Base-by-base conservation (phyloP, 2,113 vertebrate genomes). In the Cebus imitator region DNA sequence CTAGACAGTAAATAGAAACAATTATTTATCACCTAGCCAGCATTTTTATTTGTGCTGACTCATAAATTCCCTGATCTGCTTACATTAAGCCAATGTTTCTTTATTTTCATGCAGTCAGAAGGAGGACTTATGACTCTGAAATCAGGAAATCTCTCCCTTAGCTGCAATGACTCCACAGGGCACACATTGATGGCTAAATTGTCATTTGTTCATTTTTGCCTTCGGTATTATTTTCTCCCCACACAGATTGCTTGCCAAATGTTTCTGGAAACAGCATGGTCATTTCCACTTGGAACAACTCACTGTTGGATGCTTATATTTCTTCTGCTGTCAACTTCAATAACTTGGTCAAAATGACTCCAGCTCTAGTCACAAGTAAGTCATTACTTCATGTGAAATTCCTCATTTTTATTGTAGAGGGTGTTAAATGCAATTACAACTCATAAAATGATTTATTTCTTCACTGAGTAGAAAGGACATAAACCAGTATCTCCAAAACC, bases 391-490 rank as follows among this genome's bases (percentile, higher is more conserved):
- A 14, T 87, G 37, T 52, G 91, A 94, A 97, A 94, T 79, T 43
- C 66, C 45, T 96, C 91, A 93, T 93, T 97, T 96, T 97, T 97
- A 96, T 91, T 73, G 76, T 94, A 1, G 50, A 68, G 86, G 48
- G 43, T 97, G 43, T 94, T 97, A 84, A 97, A 88, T 45, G 55
- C 66, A 94, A 93, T 86, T 43, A 45, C 90, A 55, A 84, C 80
- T 87, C 83, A 94, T 40, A 79, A 81, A 55, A 83, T 88, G 61
- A 96, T 91, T 94, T 95, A 88, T 96, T 96, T 94, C 72, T 57
- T 72, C 17, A 20, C 12, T 45, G 37, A 85, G n/a, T 30, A 90
- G 32, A 66, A 94, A 91, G 55, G n/a, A 78, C 30, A 87, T 87
- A 91, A 96, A 96, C 73, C 91, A 93, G 50, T 61, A 48, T 75